A percentile compares a stretch with the other conserved stretches of the same genome.
Conservation (phyloP, 2,888 invertebrate genomes). For the Willowsia nigromaculata region DNA sequence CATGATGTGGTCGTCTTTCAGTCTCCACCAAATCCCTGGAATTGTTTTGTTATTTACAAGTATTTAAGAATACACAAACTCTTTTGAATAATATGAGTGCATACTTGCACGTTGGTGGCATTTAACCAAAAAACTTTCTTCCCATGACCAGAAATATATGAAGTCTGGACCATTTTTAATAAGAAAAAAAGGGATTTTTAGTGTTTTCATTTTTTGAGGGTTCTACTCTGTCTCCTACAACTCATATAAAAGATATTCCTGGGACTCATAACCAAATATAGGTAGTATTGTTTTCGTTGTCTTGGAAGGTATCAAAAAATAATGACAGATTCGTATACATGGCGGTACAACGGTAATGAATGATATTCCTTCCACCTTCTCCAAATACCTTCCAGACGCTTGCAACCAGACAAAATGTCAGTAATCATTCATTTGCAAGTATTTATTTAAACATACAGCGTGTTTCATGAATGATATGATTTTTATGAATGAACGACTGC, state of each 20-base stretch:
- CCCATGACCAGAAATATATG: background rate
- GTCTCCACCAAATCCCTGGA: slow-evolving; percentile 64
- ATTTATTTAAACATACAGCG: background rate
- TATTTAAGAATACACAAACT: background rate
- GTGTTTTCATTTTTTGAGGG: background rate
- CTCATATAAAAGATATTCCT: background rate
- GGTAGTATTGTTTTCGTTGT: background rate
- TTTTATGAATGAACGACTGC: slow-evolving; percentile 18
- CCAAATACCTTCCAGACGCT: background rate
- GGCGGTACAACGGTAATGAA: background rate
- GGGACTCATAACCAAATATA: background rate
- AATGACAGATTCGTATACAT: background rate
- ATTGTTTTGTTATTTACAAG: slow-evolving; percentile 25
- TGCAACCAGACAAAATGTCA: background rate
- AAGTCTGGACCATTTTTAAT: background rate
- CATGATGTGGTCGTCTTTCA: slow-evolving; percentile 57
- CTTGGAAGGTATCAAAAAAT: background rate
- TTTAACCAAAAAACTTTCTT: slow-evolving; percentile 17
- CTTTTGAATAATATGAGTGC: background rate
- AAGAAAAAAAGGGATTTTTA: slow-evolving; percentile 11
- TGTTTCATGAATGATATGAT: slow-evolving; percentile 10
- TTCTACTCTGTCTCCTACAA: background rate
- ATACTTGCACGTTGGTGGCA: slow-evolving; percentile 4
- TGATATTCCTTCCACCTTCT: background rate
- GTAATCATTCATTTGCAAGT: background rate